phyloP scores from a whole-genome alignment of 2,113 vertebrate genomes.

The Benitochromis conjunctus region DNA sequence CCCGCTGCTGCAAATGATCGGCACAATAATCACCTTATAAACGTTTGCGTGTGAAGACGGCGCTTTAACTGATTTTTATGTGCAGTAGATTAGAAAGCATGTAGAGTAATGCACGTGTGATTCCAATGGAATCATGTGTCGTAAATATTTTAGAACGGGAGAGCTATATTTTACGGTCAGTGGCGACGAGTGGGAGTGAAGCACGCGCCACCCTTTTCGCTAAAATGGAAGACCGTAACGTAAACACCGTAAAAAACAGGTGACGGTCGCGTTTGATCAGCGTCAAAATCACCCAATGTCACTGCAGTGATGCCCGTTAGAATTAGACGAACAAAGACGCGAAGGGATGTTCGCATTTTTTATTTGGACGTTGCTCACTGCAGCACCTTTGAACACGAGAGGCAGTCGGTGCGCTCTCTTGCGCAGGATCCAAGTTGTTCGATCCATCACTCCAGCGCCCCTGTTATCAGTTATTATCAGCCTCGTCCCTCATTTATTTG shows the following conservation, averaged over 20 bases:
- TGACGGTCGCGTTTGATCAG: slow-evolving; percentile 35
- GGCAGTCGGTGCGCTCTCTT: neutral
- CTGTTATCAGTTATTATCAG: neutral
- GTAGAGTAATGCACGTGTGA: neutral
- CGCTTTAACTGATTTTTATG: neutral
- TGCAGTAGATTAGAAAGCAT: neutral
- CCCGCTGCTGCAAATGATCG: neutral
- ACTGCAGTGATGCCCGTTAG: fast-evolving
- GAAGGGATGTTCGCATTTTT: neutral
- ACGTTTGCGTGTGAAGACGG: neutral
- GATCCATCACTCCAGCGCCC: slow-evolving; percentile 18
- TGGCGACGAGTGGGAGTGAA: slow-evolving; percentile 5
- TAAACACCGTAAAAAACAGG: slow-evolving; percentile 61
- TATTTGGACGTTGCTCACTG: neutral
- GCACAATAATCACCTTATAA: neutral
- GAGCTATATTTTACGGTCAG: slow-evolving; percentile 24
- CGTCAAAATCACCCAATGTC: neutral
- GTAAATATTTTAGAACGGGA: neutral
- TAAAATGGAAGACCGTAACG: slow-evolving; percentile 63
- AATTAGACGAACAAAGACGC: neutral
- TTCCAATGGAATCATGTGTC: fast-evolving
- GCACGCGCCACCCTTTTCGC: slow-evolving; percentile 10
- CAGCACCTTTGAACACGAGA: neutral
- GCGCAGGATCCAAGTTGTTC: slow-evolving; percentile 1
- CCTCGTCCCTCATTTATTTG: neutral